A percentile compares a stretch with the other conserved stretches of the same genome.
Evolutionary conservation across 2,113 vertebrate species (phyloP).

Genomic region (Nothoprocta perdicaria): DNA sequence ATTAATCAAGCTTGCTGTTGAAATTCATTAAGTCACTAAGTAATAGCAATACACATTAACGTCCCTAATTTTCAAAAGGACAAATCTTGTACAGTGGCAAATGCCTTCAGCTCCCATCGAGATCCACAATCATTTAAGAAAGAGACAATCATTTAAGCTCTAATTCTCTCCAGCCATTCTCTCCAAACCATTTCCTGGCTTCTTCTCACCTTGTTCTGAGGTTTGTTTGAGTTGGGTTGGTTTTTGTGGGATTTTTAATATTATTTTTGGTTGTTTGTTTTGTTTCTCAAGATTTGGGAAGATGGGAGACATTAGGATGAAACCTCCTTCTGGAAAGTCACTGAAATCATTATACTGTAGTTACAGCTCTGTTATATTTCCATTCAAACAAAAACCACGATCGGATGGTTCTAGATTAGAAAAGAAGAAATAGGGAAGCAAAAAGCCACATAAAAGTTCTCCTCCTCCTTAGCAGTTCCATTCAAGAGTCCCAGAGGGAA

Average conservation of each 20-base stretch:
- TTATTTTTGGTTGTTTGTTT: background rate
- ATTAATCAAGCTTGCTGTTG: background rate
- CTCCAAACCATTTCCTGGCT: constrained; percentile 26
- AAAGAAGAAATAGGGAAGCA: background rate
- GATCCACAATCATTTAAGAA: background rate
- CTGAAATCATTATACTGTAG: background rate
- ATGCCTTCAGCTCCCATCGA: background rate
- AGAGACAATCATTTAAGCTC: background rate
- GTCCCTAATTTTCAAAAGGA: background rate
- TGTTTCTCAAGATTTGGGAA: constrained; percentile 26
- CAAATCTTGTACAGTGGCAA: too few relatives aligned
- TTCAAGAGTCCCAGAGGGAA: constrained; percentile 5
- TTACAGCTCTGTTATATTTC: background rate
- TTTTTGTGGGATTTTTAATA: background rate
- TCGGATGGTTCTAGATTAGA: constrained; percentile 15
- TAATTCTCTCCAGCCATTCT: background rate
- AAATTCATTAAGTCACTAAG: background rate
- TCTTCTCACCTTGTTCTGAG: constrained; percentile 33
- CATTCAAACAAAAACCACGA: constrained; percentile 14
- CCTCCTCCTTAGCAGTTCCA: background rate
- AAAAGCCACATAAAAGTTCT: constrained; percentile 40
- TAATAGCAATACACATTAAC: background rate
- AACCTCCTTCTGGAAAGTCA: background rate
- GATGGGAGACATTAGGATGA: background rate
- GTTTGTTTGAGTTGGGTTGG: background rate